These are phyloP conservation scores for Cliona cf. orientalis DNA, from an alignment of 37 sponge, comb jelly and placozoan genomes.

Conservation along the genomic window DNA sequence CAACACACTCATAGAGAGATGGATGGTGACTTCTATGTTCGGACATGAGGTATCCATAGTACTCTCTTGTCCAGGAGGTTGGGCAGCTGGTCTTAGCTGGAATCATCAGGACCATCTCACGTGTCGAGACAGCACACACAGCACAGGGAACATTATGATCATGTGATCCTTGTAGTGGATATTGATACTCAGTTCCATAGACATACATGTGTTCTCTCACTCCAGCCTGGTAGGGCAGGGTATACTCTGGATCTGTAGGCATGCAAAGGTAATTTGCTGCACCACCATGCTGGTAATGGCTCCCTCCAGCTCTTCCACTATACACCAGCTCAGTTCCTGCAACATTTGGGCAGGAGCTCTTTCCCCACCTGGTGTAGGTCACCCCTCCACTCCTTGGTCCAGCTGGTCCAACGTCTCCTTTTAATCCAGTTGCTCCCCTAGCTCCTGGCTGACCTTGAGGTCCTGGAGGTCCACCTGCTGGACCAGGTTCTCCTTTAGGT, in stretches of 20 bases:
- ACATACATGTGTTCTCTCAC: neutral
- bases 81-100: too few species aligned
- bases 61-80: too few species aligned
- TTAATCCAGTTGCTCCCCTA: neutral
- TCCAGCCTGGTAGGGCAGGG: too few species aligned
- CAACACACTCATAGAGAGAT: too few species aligned
- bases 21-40: too few species aligned
- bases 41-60: too few species aligned
- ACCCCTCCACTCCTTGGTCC: constrained; percentile 23
- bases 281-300: neutral
- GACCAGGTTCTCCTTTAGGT: neutral
- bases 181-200: constrained; percentile 3
- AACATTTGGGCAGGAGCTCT: constrained; percentile 49
- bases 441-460: neutral
- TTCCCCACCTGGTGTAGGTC: constrained; percentile 62
- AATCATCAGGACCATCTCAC: neutral
- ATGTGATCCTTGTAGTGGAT: neutral
- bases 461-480: neutral
- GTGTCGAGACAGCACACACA: neutral
- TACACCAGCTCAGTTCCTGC: constrained; percentile 50
- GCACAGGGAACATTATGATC: constrained; percentile 18
- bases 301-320: constrained; percentile 22
- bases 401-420: neutral
- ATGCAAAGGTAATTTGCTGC: too few species aligned
- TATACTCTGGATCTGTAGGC: too few species aligned